Conservation (phyloP, 2,797 vertebrate species). For the Micropoecilia bifurca region DNA sequence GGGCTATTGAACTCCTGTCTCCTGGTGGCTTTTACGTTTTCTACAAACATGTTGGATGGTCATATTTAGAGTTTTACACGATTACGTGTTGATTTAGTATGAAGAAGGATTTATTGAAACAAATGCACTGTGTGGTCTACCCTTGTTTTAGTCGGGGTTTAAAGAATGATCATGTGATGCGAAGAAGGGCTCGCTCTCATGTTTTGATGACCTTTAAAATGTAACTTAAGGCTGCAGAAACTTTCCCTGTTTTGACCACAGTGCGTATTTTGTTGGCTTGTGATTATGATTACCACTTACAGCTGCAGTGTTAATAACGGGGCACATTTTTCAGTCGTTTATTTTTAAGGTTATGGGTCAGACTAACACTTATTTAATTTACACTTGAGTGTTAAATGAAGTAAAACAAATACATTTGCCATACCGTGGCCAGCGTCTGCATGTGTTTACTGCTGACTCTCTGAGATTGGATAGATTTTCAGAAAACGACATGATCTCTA, state of each 20-base stretch:
- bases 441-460: background rate
- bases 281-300: background rate
- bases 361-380: background rate
- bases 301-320: background rate
- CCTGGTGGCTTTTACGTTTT: background rate
- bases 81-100: background rate
- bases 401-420: background rate
- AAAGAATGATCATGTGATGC: background rate
- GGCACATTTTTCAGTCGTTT: background rate
- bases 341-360: background rate
- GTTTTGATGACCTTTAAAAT: conserved; percentile 4
- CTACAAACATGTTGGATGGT: background rate
- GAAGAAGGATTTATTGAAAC: background rate
- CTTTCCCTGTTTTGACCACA: background rate
- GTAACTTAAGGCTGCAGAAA: background rate
- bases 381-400: background rate
- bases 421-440: background rate
- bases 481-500: background rate
- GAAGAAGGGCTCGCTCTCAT: background rate
- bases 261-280: background rate
- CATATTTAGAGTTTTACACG: background rate
- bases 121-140: background rate
- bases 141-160: background rate
- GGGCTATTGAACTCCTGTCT: background rate
- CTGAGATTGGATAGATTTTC: background rate